These are phyloP conservation scores for Silurus lanzhouensis DNA, from an alignment of 2,797 vertebrate genomes.

Conservation along the genomic window DNA sequence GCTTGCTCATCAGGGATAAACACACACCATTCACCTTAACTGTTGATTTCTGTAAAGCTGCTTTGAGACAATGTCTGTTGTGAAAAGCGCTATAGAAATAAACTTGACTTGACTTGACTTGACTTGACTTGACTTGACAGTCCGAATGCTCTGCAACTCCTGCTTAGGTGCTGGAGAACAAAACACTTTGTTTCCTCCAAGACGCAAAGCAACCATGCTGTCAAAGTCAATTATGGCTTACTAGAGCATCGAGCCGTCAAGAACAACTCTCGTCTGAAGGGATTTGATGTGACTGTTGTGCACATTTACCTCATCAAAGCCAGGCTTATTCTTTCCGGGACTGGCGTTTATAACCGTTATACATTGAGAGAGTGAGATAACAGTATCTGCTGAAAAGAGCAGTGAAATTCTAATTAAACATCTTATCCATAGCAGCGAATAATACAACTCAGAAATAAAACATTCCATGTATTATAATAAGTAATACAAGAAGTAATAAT, in stretches of 20 bases:
- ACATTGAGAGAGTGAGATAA: constrained; percentile 34
- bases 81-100: too few relatives aligned
- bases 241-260: background rate
- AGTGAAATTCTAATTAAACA: constrained; percentile 27
- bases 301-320: constrained; percentile 23
- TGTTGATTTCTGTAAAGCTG: too few relatives aligned
- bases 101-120: too few relatives aligned
- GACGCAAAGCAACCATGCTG: background rate
- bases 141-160: background rate
- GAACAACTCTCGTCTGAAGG: constrained; percentile 1
- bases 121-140: too few relatives aligned
- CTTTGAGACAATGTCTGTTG: too few relatives aligned
- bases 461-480: background rate
- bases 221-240: constrained; percentile 28
- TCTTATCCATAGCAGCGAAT: background rate
- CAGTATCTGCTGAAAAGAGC: constrained; percentile 13
- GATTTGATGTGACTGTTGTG: background rate
- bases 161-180: background rate
- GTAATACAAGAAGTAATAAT: background rate
- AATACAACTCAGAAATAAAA: background rate
- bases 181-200: background rate
- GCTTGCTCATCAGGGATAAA: too few relatives aligned
- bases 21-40: too few relatives aligned
- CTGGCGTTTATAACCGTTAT: constrained; percentile 5
- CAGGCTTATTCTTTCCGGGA: background rate